Evolutionary conservation across 2,113 vertebrate genomes (phyloP).

Genomic region (Ceyx cyanopectus): DNA sequence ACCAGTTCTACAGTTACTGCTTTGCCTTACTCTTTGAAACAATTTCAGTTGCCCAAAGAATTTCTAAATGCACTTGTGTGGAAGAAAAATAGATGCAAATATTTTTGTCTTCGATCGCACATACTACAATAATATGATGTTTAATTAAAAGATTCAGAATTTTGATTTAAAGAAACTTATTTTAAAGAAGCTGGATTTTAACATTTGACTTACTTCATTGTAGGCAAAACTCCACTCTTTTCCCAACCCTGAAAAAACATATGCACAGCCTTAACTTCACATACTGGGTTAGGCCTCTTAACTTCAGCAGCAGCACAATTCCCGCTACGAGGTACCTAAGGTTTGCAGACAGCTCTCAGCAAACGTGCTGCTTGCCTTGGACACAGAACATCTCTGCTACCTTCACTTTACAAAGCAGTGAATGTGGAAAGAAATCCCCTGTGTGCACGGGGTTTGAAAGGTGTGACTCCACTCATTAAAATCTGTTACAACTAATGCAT

Average conservation of each 20-base stretch:
- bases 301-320: neutral
- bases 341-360: neutral
- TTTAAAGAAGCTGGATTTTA: slow-evolving; percentile 12
- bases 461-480: neutral
- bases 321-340: neutral
- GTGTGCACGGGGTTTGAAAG: neutral
- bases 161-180: neutral
- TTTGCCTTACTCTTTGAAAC: neutral
- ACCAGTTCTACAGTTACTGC: neutral
- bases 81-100: neutral
- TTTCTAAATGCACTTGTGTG: neutral
- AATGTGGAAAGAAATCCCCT: neutral
- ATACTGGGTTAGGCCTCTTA: neutral
- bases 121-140: neutral
- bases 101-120: neutral
- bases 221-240: slow-evolving; percentile 4
- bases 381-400: neutral
- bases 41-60: neutral
- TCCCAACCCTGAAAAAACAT: neutral
- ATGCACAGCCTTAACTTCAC: neutral
- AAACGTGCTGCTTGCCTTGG: neutral
- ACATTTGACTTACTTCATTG: neutral
- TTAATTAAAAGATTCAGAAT: neutral
- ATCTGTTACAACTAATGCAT: neutral
- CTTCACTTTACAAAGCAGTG: neutral